Evolutionary conservation across 2,797 vertebrate genomes (phyloP), one percentile per base, ranked within the genome.

Genomic region (Hydrophis major): DNA sequence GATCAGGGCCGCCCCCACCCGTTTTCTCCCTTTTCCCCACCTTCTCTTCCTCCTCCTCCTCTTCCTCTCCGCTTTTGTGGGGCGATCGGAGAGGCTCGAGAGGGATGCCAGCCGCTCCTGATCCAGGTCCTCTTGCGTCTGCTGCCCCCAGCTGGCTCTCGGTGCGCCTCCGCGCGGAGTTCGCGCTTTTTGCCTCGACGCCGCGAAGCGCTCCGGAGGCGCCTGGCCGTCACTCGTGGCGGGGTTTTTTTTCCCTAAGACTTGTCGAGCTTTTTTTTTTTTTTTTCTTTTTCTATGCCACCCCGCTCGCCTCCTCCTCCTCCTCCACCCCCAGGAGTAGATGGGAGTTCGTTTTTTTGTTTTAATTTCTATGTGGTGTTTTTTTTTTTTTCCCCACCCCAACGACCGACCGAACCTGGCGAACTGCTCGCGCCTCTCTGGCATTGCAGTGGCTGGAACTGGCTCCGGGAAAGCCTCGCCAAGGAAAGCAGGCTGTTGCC

Each of bases 401-500:
- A 50, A 22, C 56, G 56, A 90, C 86, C 56, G 56, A 90, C 86
- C 47, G 74, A 89, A 69, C 61, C 12, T 27, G 25, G 95, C 92
- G 96, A 93, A 94, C 89, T 93, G 95, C 94, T 95, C 94, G 93
- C 93, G 1, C 7, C 94, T 95, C 95, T 92, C 96, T 92, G 89
- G 90, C 93, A 94, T 61, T 92, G 25, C 42, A 89, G 95, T 95
- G 96, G 95, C 96, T 95, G 97, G 95, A 96, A 96, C 87, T 61
- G 96, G 96, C 88, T 96, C 95, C 95, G 95, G 95, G 95, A 94
- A 96, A 96, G 95, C 90, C 92, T 94, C 92, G 96, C 96, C 97
- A 97, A 97, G 95, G 95, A 95, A 96, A 97, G 96, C 97, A 96
- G 96, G 97, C 96, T 97, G 96, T 97, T 93, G 97, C 96, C 97